Percentiles rank a stretch among this genome's conserved stretches.
phyloP scores from a whole-genome alignment of 2,113 vertebrate genomes.

The Syrmaticus mikado region DNA sequence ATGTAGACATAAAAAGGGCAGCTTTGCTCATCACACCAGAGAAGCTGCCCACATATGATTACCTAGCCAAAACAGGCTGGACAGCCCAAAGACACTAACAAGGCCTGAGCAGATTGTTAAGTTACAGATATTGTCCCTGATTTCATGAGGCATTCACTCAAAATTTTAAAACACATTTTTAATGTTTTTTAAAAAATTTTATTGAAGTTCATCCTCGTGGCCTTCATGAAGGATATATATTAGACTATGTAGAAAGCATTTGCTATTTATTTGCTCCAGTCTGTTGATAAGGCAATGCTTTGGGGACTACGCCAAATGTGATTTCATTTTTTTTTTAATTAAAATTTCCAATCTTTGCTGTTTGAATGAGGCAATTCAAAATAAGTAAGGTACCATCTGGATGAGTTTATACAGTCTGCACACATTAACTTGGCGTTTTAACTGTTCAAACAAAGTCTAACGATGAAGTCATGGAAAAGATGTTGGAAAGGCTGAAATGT shows the following conservation, averaged over 20 bases:
- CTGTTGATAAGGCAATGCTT: background rate
- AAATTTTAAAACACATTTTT: background rate
- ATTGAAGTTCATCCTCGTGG: background rate
- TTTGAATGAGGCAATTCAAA: background rate
- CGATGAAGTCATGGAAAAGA: slow-evolving; percentile 24
- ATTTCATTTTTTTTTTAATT: background rate
- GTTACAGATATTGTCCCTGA: background rate
- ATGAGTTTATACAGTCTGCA: background rate
- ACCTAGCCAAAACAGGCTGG: background rate
- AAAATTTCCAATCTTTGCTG: background rate
- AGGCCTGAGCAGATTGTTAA: background rate
- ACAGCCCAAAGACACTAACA: background rate
- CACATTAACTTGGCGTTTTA: background rate
- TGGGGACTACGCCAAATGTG: background rate
- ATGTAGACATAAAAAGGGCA: background rate
- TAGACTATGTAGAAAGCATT: background rate
- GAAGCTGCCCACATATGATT: background rate
- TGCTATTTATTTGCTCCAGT: background rate
- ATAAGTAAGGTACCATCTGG: background rate
- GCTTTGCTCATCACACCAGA: background rate
- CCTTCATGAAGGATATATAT: background rate
- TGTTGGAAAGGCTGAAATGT: background rate
- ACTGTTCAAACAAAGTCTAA: slow-evolving; percentile 30
- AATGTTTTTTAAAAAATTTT: background rate
- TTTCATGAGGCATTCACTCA: background rate